A percentile compares a stretch with the other conserved stretches of the same genome.
Evolutionary conservation across 2,797 vertebrate species (phyloP).

Genomic region (Oryzias sinensis): DNA sequence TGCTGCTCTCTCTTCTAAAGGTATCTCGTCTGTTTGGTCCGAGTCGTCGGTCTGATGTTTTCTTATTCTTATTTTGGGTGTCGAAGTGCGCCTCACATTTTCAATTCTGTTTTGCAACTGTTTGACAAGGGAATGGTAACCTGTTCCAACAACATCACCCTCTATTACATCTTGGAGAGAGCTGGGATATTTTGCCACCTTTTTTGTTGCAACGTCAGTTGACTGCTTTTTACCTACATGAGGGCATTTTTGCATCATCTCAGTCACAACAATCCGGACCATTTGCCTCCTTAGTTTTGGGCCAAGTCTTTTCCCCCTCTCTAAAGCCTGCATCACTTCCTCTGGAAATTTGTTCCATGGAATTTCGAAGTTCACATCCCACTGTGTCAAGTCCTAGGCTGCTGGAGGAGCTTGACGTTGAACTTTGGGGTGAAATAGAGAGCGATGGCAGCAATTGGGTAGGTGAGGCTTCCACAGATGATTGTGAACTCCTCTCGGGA

Average conservation of each 20-base stretch:
- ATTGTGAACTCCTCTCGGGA: constrained; percentile 13
- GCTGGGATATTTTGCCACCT: no score
- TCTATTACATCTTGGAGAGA: constrained; percentile 17
- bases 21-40: constrained; percentile 23
- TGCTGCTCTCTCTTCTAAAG: constrained; percentile 28
- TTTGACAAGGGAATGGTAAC: constrained; percentile 11
- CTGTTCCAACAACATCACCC: constrained; percentile 22
- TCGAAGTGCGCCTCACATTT: constrained; percentile 25
- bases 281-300: constrained; percentile 34
- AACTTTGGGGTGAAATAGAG: constrained; percentile 24
- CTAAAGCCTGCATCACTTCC: constrained; percentile 31
- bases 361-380: constrained; percentile 32
- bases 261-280: constrained; percentile 31
- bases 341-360: constrained; percentile 41
- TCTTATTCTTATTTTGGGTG: constrained; percentile 39
- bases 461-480: constrained; percentile 19
- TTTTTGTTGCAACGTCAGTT: constrained; percentile 27
- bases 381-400: constrained; percentile 29
- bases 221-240: constrained; percentile 26
- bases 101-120: constrained; percentile 37
- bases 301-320: constrained; percentile 32
- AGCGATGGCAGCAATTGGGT: constrained; percentile 7
- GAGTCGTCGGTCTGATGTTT: constrained; percentile 26
- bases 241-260: constrained; percentile 28
- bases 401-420: constrained; percentile 18